Conservation (phyloP, 1,140 invertebrate species). For the Temnothorax nylanderi region DNA sequence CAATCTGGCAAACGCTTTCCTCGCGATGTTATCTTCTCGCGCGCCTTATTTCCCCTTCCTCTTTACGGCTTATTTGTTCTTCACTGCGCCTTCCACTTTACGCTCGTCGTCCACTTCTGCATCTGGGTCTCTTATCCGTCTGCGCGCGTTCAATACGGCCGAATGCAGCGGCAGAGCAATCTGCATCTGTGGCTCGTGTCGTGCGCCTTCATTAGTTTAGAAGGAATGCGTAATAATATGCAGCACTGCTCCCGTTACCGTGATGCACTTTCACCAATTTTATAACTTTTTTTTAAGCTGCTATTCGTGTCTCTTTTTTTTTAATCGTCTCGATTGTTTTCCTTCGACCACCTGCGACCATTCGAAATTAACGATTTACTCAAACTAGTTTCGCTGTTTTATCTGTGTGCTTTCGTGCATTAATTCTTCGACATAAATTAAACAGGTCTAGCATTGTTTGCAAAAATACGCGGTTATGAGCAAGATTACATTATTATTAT, state of each 20-base stretch:
- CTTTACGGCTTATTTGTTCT: slow-evolving; percentile 3
- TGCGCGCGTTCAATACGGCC: neutral
- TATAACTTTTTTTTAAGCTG: neutral
- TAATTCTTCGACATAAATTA: slow-evolving; percentile 17
- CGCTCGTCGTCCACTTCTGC: slow-evolving; percentile 32
- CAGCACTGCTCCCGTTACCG: slow-evolving; percentile 30
- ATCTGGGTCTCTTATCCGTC: slow-evolving; percentile 14
- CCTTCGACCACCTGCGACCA: slow-evolving; percentile 19
- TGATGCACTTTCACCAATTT: slow-evolving; percentile 41
- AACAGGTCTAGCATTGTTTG: neutral
- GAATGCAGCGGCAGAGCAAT: slow-evolving; percentile 26
- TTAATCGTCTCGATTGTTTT: slow-evolving; percentile 28
- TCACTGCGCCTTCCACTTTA: neutral
- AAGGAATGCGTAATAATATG: slow-evolving; percentile 74
- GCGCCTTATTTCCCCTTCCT: slow-evolving; percentile 47
- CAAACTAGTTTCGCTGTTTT: neutral
- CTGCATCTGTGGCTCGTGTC: slow-evolving; percentile 66
- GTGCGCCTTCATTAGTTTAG: slow-evolving; percentile 74
- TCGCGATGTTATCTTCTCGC: slow-evolving; percentile 42
- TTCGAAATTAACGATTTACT: slow-evolving; percentile 18
- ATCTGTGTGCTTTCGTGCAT: neutral
- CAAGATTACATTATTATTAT: neutral
- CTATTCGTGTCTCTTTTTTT: neutral
- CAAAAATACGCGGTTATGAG: neutral
- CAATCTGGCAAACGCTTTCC: slow-evolving; percentile 56